Conservation (phyloP, 2,113 vertebrate species). For the Columbina picui region DNA sequence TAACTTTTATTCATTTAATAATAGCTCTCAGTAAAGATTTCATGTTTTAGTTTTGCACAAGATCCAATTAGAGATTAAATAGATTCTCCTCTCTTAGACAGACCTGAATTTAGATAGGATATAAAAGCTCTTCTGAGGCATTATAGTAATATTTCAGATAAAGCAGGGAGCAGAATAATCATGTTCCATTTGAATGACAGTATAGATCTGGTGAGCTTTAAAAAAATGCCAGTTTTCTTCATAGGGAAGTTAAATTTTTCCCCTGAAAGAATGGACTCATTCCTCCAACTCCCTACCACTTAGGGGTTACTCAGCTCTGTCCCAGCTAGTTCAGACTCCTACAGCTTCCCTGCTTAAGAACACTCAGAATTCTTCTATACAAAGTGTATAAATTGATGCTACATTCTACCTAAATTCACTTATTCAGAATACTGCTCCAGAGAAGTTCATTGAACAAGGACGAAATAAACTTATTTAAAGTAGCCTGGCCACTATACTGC, state of each 20-base stretch:
- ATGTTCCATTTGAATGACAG: conserved; percentile 25
- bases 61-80: conserved; percentile 56
- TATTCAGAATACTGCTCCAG: neutral
- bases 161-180: neutral
- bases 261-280: neutral
- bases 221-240: neutral
- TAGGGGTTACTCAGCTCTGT: neutral
- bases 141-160: conserved; percentile 27
- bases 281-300: neutral
- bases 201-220: neutral
- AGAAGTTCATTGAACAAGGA: neutral
- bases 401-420: neutral
- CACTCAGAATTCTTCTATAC: neutral
- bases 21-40: conserved; percentile 42
- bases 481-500: neutral
- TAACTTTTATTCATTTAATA: conserved; percentile 35
- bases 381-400: neutral
- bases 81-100: conserved; percentile 36
- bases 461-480: neutral
- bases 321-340: neutral
- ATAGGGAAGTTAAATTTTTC: neutral
- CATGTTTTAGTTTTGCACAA: conserved; percentile 43
- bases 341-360: neutral
- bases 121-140: conserved; percentile 16
- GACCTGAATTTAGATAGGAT: conserved; percentile 48